phyloP scores from a whole-genome alignment of 2,888 invertebrate genomes.

The Rutpela maculata region DNA sequence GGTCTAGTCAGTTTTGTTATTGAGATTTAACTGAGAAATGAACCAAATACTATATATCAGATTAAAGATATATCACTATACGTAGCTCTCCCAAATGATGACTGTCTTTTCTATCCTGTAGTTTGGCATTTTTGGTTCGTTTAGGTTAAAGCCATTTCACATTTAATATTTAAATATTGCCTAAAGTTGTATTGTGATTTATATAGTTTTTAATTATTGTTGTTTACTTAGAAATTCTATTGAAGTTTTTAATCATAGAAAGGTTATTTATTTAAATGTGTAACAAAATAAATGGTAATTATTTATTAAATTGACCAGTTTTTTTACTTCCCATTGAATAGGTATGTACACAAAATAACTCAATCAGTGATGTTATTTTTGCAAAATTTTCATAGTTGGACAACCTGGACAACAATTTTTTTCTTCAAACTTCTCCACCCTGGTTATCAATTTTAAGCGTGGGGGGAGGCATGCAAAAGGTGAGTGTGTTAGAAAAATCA shows the following conservation, averaged over 20 bases:
- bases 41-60: neutral
- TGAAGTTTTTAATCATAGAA: conserved; percentile 18
- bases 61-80: neutral
- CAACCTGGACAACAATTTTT: no score
- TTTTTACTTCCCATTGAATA: no score
- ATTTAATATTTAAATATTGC: conserved; percentile 23
- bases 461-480: no score
- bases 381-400: no score
- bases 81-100: neutral
- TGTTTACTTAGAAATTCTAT: conserved; percentile 35
- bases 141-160: conserved; percentile 7
- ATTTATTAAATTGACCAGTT: neutral
- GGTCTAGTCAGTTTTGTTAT: neutral
- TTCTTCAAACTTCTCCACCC: no score
- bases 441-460: no score
- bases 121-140: conserved; percentile 11
- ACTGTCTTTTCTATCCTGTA: neutral
- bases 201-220: conserved; percentile 38
- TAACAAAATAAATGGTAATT: conserved; percentile 3
- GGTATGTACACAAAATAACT: no score
- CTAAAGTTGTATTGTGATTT: conserved; percentile 37
- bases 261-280: conserved; percentile 9
- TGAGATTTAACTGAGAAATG: neutral
- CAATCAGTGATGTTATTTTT: no score
- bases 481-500: no score